Base-by-base conservation (phyloP, 2,797 vertebrate genomes). In the Fundulus diaphanus region DNA sequence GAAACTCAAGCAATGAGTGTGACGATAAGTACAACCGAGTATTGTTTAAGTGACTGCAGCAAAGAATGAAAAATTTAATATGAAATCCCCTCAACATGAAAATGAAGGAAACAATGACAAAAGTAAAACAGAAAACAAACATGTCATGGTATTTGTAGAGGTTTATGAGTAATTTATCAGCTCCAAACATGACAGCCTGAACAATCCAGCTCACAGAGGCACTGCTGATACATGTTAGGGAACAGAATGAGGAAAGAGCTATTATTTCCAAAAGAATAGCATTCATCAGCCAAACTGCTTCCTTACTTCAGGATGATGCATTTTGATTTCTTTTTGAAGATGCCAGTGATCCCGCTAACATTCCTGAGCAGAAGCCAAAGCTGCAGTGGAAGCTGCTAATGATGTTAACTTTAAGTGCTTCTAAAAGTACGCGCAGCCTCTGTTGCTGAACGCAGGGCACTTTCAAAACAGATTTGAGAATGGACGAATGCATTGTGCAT, bases 141-240 rank as follows among this genome's bases (percentile, higher is more conserved):
- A 81, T 79, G 78, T 87, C 81, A 73, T 85, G 80, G 72, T 85
- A 85, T 87, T 84, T 81, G 84, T 86, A 79, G n/a, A n/a, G n/a
- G n/a, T n/a, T n/a, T 84, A 73, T 92, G 85, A 90, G 91, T 93
- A 85, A 91, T 89, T 73, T 68, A 93, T 84, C 29, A 78, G 73
- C 78, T 86, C 77, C 89, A 88, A 84, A 88, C 90, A 87, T 79
- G 82, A 70, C 80, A 81, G 84, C 82, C 79, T 88, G 80, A 84
- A 79, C 52, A 76, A 88, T 88, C 75, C 63, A 44, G 77, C 81
- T 80, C 82, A 73, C 76, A 70, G 70, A 76, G 54, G 76, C 56
- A 72, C 69, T 70, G 67, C 79, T 52, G 48, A 78, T 51, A 33
- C 29, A 59, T 59, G 18, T 79, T 35, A 61, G 13, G 8, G 67